phyloP scores from a whole-genome alignment of 2,113 vertebrate genomes.

The Scophthalmus maximus region DNA sequence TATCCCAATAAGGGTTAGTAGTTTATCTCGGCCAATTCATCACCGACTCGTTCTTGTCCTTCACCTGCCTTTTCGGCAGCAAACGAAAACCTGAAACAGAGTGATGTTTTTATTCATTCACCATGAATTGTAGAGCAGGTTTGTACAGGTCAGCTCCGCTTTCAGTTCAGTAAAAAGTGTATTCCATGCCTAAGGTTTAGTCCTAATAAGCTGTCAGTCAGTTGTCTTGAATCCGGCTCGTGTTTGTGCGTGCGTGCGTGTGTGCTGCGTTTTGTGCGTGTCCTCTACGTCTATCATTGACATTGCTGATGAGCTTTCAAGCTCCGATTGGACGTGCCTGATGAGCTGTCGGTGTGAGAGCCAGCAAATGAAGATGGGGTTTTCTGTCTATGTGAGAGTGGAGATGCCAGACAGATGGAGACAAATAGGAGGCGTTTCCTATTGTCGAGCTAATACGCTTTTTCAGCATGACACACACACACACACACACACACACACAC shows the following conservation, averaged over 20 bases:
- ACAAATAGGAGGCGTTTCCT: slow-evolving; percentile 65
- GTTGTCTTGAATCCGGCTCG: slow-evolving; percentile 18
- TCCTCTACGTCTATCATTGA: slow-evolving; percentile 66
- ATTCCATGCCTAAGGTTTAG: slow-evolving; percentile 24
- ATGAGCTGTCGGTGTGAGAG: slow-evolving; percentile 58
- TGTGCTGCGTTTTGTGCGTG: slow-evolving; percentile 21
- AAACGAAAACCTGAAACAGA: slow-evolving; percentile 19
- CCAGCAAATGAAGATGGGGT: slow-evolving; percentile 57
- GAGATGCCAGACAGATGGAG: slow-evolving; percentile 64
- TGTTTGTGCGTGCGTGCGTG: background rate
- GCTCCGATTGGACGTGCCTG: slow-evolving; percentile 61
- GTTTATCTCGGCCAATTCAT: slow-evolving; percentile 6
- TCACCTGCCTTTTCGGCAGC: slow-evolving; percentile 15
- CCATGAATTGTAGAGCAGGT: slow-evolving; percentile 14
- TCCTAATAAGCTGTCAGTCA: slow-evolving; percentile 34
- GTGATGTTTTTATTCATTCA: slow-evolving; percentile 4
- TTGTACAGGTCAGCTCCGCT: background rate
- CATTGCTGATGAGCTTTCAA: slow-evolving; percentile 68
- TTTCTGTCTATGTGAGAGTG: slow-evolving; percentile 35
- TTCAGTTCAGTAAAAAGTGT: slow-evolving; percentile 7
- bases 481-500: slow-evolving; percentile 3
- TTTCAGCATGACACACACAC: background rate
- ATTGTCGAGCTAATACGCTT: slow-evolving; percentile 44
- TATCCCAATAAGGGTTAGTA: slow-evolving; percentile 37
- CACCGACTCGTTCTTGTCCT: slow-evolving; percentile 27